phyloP scores from a whole-genome alignment of 2,888 invertebrate species.

The Oscheius sp. region DNA sequence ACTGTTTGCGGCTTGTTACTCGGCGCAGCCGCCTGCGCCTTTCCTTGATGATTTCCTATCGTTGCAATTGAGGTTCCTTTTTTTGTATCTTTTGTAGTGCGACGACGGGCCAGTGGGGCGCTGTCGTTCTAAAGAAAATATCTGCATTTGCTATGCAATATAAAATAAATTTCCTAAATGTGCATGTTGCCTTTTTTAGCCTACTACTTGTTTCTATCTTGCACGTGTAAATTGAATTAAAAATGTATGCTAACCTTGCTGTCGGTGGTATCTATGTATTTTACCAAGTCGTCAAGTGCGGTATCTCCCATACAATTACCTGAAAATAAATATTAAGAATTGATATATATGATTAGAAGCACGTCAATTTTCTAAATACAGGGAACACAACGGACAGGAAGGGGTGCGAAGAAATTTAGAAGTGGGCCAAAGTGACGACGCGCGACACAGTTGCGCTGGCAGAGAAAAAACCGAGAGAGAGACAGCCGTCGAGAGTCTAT shows the following conservation, averaged over 20 bases:
- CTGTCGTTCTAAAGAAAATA: neutral
- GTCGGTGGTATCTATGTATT: neutral
- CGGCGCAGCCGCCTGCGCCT: conserved; percentile 21
- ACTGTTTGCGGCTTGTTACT: conserved; percentile 8
- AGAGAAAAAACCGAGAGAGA: conserved; percentile 17
- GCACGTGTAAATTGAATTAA: too few relatives aligned
- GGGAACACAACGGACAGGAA: neutral
- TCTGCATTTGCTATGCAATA: too few relatives aligned
- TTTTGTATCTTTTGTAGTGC: conserved; percentile 14
- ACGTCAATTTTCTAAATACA: neutral
- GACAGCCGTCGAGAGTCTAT: conserved; percentile 20
- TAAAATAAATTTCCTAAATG: neutral
- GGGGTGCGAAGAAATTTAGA: conserved; percentile 19
- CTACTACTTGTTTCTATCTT: too few relatives aligned
- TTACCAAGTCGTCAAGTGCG: conserved; percentile 12
- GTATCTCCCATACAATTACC: conserved; percentile 23
- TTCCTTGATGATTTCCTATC: conserved; percentile 28
- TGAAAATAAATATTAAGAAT: neutral
- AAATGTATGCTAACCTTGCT: neutral
- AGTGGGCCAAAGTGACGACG: conserved; percentile 27
- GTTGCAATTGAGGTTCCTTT: too few relatives aligned
- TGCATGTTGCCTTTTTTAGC: neutral
- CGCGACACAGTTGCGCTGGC: conserved; percentile 25
- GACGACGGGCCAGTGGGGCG: conserved; percentile 8
- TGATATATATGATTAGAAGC: neutral